Conservation (phyloP, 2,797 vertebrate genomes). For the Chloroceryle inda region DNA sequence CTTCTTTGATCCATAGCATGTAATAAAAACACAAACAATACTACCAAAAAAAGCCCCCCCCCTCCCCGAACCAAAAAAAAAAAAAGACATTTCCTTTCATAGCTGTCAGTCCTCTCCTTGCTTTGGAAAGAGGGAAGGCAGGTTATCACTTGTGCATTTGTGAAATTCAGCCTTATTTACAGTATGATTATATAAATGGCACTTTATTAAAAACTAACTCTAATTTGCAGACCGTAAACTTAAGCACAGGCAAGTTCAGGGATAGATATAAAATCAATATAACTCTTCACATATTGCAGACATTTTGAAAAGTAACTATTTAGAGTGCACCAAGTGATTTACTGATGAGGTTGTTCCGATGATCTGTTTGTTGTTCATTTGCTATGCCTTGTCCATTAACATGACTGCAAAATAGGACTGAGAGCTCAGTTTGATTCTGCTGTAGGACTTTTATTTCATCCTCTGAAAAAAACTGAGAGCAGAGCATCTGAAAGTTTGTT, state of each 20-base stretch:
- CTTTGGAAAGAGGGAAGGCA: background rate
- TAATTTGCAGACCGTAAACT: slow-evolving; percentile 33
- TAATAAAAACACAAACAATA: slow-evolving; percentile 24
- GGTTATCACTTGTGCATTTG: background rate
- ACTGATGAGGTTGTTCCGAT: slow-evolving; percentile 5
- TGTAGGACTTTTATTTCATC: slow-evolving; percentile 28
- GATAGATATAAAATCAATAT: slow-evolving; percentile 53
- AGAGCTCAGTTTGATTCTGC: background rate
- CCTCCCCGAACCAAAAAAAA: background rate
- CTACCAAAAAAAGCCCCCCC: background rate
- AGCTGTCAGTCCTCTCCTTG: background rate
- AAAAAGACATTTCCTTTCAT: background rate
- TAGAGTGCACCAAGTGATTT: slow-evolving; percentile 9
- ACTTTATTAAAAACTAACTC: slow-evolving; percentile 61
- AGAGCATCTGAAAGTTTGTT: background rate
- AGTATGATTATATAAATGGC: slow-evolving; percentile 46
- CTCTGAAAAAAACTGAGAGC: background rate
- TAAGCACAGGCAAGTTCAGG: slow-evolving; percentile 20
- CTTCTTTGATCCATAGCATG: slow-evolving; percentile 12
- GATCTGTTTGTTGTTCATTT: background rate
- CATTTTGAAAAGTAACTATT: slow-evolving; percentile 36
- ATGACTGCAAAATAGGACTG: background rate
- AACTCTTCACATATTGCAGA: slow-evolving; percentile 1
- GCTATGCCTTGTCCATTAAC: background rate
- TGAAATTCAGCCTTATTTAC: slow-evolving; percentile 57